Base-by-base conservation (phyloP, 1,140 invertebrate genomes). In the Drosophila kurseongensis region DNA sequence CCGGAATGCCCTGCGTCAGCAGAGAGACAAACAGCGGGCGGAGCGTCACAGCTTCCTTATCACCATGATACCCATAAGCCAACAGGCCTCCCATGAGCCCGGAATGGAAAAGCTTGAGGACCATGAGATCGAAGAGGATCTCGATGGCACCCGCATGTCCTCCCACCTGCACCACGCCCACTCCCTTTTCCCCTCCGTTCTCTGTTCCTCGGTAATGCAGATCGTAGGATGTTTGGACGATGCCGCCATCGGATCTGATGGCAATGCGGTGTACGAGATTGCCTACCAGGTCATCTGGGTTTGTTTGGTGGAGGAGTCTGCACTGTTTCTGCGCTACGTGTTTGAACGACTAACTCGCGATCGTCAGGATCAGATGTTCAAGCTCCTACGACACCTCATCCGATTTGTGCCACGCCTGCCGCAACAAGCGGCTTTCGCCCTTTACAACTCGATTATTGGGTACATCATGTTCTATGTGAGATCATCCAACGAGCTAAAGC, bases 401-500 rank as follows among this genome's bases (percentile, higher is more conserved):
- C 94, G 98, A 61, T 98, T 98, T 92, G 96, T 99, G 60, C 97
- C 97, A 4, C 95, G 97, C 61, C 92, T 99, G 38, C 99, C 99
- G 0, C 97, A 99, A 73, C 98, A 99, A 93, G 98, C 98, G 6
- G 99, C 99, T 1, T 99, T 99, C 93, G 97, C 98, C n/a, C 92
- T 99, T 0, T 99, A 99, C 92, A 99, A 99, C 94, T 99, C 99
- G 80, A 96, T 99, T 69, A 99, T 99, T 86, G 99, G 99, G 14
- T 99, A 99, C 90, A 97, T 99, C 1, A 99, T 99, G 98, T 99
- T 99, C 93, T 99, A 99, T 91, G 98, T 99, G 0, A 93, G 99
- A 56, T 96, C 97, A 9, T 97, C 98, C 0, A 97, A 98, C 86
- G 98, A 99, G 91, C 96, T 97, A 36, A 97, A 97, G 2, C 97